Evolutionary conservation across 2,888 invertebrate species (phyloP).

Genomic region (Drosophila pullipes): DNA sequence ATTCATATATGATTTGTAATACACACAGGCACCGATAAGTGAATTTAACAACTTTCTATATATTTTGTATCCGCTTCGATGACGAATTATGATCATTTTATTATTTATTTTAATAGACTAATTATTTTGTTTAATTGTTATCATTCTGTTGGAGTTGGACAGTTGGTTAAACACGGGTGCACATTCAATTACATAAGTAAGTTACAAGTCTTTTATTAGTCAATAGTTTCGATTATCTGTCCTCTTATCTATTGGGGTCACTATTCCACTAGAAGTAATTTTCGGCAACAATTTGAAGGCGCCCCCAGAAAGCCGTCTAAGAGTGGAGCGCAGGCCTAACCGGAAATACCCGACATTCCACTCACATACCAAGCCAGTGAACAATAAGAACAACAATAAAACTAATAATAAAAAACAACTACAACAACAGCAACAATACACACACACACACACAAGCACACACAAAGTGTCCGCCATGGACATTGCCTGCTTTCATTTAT

Average conservation of each 20-base stretch:
- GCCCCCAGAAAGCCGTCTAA: conserved; percentile 27
- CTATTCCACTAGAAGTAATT: conserved; percentile 3
- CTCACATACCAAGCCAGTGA: conserved; percentile 57
- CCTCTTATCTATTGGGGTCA: conserved; percentile 1
- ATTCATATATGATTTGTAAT: neutral
- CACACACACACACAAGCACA: conserved; percentile 8
- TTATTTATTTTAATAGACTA: neutral
- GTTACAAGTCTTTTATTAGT: neutral
- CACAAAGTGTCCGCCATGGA: conserved; percentile 33
- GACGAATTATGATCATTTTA: neutral
- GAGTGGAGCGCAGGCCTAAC: conserved; percentile 46
- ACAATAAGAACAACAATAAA: conserved; percentile 63
- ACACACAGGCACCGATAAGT: neutral
- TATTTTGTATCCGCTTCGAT: neutral
- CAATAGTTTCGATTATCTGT: neutral
- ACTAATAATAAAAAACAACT: conserved; percentile 56
- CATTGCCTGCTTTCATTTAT: conserved; percentile 54
- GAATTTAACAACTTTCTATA: neutral
- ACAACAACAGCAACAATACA: conserved; percentile 20
- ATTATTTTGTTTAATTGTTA: neutral
- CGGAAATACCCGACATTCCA: conserved; percentile 72
- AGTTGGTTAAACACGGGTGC: neutral
- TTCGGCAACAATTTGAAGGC: conserved; percentile 31
- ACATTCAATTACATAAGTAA: neutral
- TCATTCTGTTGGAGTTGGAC: neutral